Percentiles rank a stretch among this genome's conserved stretches.
Evolutionary conservation across 2,888 invertebrate species (phyloP).

Genomic region (Ichneumoninae sp.): DNA sequence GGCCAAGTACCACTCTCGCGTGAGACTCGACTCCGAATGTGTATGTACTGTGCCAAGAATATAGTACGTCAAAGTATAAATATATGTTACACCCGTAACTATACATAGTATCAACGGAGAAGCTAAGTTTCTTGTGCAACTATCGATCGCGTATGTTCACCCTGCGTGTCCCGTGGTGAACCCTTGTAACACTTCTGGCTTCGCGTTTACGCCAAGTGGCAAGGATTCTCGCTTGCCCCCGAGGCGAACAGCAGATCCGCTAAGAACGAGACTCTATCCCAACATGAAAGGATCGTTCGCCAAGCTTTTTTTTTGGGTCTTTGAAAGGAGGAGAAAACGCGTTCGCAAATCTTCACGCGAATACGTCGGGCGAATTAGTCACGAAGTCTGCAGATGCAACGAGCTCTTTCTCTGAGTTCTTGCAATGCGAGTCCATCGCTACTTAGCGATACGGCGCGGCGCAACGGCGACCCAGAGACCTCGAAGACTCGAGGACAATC

Average conservation of each 20-base stretch:
- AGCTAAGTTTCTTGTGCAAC: constrained; percentile 45
- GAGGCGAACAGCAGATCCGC: neutral
- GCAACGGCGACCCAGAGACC: constrained; percentile 46
- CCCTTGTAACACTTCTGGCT: constrained; percentile 21
- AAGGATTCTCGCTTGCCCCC: constrained; percentile 20
- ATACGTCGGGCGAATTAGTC: constrained; percentile 35
- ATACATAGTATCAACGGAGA: neutral
- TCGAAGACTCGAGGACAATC: constrained; percentile 34
- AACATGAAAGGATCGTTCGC: constrained; percentile 21
- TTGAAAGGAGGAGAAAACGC: constrained; percentile 25
- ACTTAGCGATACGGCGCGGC: neutral
- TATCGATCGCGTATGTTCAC: constrained; percentile 52
- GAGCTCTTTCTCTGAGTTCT: neutral
- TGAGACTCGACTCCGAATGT: constrained; percentile 29
- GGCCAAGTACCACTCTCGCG: constrained; percentile 43
- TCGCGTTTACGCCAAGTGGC: constrained; percentile 34
- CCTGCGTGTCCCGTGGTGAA: constrained; percentile 22
- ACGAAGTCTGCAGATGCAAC: constrained; percentile 22
- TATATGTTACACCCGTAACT: neutral
- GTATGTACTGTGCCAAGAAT: neutral
- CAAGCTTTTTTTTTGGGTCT: neutral
- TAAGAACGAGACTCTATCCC: neutral
- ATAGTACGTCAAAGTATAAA: neutral
- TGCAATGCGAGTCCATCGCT: neutral
- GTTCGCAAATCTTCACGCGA: constrained; percentile 40